These are phyloP conservation scores for Orientallactaga sibirica DNA, from an alignment of 2,797 vertebrate species.

Conservation along the genomic window DNA sequence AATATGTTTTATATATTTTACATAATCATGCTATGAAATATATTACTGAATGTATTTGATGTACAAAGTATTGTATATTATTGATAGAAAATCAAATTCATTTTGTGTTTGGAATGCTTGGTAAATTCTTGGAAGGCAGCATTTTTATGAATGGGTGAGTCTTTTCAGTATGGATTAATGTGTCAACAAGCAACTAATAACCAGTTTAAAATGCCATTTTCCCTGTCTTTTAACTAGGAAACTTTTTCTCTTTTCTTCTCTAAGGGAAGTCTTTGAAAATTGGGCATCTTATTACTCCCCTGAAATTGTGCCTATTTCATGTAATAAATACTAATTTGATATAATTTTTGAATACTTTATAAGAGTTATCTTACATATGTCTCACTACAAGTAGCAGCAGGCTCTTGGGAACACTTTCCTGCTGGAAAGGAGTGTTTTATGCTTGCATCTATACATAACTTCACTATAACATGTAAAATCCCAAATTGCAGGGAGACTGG, in stretches of 20 bases:
- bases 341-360: slow-evolving; percentile 74
- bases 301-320: slow-evolving; percentile 76
- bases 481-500: slow-evolving; percentile 28
- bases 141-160: slow-evolving; percentile 42
- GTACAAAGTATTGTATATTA: not conserved
- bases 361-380: slow-evolving; percentile 75
- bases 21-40: not conserved
- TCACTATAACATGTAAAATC: slow-evolving; percentile 20
- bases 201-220: slow-evolving; percentile 39
- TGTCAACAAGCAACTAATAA: slow-evolving; percentile 54
- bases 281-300: slow-evolving; percentile 65
- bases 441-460: slow-evolving; percentile 49
- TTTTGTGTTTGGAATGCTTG: slow-evolving; percentile 34
- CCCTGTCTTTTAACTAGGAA: slow-evolving; percentile 52
- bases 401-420: slow-evolving; percentile 51
- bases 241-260: slow-evolving; percentile 23
- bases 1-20: not conserved
- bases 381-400: slow-evolving; percentile 54
- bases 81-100: not conserved
- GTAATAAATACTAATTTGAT: slow-evolving; percentile 77
- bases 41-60: slow-evolving; percentile 69
- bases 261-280: slow-evolving; percentile 64
- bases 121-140: not conserved
- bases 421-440: slow-evolving; percentile 16
- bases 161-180: slow-evolving; percentile 56